Percentiles rank a stretch among this genome's conserved stretches.
Evolutionary conservation across 2,113 vertebrate species (phyloP).

Genomic region (Stegastes partitus): DNA sequence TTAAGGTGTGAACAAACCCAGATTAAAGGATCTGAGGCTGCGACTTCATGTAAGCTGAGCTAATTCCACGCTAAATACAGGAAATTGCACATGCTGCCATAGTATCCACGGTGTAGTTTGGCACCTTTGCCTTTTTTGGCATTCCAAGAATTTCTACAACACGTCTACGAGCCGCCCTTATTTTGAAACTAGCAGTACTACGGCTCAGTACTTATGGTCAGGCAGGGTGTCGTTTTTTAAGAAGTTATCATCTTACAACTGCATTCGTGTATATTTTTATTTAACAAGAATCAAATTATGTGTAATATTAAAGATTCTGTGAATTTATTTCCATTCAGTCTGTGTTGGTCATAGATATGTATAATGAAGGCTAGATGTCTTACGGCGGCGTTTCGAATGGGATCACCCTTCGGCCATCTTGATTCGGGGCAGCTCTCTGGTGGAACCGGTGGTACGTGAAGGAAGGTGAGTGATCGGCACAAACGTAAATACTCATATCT

Average conservation of each 20-base stretch:
- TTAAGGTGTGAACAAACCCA: constrained; percentile 65
- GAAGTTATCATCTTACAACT: not conserved
- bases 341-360: no score
- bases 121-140: constrained; percentile 40
- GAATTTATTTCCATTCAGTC: no score
- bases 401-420: no score
- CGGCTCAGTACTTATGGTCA: not conserved
- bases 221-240: not conserved
- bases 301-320: no score
- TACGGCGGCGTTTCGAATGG: no score
- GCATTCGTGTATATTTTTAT: no score
- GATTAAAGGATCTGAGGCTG: constrained; percentile 59
- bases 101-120: constrained; percentile 36
- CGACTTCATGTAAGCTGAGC: constrained; percentile 54
- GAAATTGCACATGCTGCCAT: constrained; percentile 67
- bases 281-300: no score
- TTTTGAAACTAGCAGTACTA: not conserved
- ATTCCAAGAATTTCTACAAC: constrained; percentile 49
- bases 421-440: no score
- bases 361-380: no score
- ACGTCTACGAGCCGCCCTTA: not conserved
- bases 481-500: no score
- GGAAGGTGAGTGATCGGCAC: no score
- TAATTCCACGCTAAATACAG: constrained; percentile 62
- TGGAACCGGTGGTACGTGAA: no score